Conservation (phyloP, 2,888 invertebrate genomes). For the Drosophila tripunctata region DNA sequence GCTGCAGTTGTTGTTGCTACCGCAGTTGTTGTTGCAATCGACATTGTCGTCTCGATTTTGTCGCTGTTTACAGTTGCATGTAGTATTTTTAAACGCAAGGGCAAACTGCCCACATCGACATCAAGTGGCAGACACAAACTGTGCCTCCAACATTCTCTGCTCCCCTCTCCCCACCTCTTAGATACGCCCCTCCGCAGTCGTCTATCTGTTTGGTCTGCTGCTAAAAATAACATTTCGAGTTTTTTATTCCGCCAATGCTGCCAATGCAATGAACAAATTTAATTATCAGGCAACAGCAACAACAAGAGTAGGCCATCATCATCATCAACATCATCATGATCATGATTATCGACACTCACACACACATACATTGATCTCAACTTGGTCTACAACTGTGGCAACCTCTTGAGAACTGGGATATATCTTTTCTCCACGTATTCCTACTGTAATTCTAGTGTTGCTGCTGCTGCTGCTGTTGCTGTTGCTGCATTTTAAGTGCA, state of each 20-base stretch:
- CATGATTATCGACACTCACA: not conserved
- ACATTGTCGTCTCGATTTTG: slow-evolving; percentile 29
- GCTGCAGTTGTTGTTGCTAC: slow-evolving; percentile 10
- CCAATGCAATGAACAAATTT: slow-evolving; percentile 56
- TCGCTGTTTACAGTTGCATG: slow-evolving; percentile 63
- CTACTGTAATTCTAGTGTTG: not conserved
- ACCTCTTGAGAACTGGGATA: slow-evolving; percentile 19
- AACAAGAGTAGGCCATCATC: slow-evolving; percentile 40
- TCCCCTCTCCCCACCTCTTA: not conserved
- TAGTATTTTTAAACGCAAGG: slow-evolving; percentile 75
- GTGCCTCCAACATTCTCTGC: slow-evolving; percentile 44
- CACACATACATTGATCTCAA: slow-evolving; percentile 29
- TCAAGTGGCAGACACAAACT: slow-evolving; percentile 61
- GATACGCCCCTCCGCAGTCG: not conserved
- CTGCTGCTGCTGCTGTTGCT: not conserved
- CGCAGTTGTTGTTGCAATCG: slow-evolving; percentile 23
- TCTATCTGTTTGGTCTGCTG: slow-evolving; percentile 14
- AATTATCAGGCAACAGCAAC: slow-evolving; percentile 61
- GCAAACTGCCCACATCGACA: slow-evolving; percentile 70
- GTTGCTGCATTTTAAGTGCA: not conserved
- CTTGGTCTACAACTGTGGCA: slow-evolving; percentile 19
- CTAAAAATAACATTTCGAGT: slow-evolving; percentile 60
- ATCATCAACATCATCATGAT: slow-evolving; percentile 16
- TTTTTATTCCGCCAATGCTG: slow-evolving; percentile 51
- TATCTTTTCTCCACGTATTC: slow-evolving; percentile 16